Conservation (phyloP, 2,797 vertebrate species). For the Argentina silus region DNA sequence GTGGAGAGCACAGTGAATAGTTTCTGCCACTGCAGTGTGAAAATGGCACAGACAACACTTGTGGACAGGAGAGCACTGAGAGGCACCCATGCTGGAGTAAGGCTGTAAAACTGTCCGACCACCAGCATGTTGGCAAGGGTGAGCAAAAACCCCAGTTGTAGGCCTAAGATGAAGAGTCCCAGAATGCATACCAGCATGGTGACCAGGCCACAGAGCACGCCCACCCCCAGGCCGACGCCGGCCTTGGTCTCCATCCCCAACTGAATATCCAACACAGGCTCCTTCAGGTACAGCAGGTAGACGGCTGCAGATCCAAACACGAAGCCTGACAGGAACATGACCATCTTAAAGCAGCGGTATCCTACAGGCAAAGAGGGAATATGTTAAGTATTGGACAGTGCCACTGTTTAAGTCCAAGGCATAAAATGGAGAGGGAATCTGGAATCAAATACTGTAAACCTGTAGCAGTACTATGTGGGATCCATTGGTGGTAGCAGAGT, state of each 20-base stretch:
- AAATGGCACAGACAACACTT: constrained; percentile 74
- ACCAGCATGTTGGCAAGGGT: constrained; percentile 75
- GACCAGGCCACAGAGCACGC: constrained; percentile 84
- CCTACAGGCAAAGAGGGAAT: constrained; percentile 63
- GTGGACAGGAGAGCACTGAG: constrained; percentile 71
- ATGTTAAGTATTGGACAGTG: background rate
- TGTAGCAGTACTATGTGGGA: background rate
- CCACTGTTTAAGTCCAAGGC: background rate
- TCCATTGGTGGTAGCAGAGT: background rate
- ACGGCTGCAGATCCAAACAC: constrained; percentile 79
- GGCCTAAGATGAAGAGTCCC: constrained; percentile 85
- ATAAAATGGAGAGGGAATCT: background rate
- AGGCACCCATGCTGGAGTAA: constrained; percentile 81
- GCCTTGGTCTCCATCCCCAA: constrained; percentile 83
- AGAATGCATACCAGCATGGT: constrained; percentile 83
- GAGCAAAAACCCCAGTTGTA: constrained; percentile 84
- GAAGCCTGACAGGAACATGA: constrained; percentile 90
- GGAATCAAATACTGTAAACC: too few relatives aligned
- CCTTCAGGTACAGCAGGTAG: constrained; percentile 83
- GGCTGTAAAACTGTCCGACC: constrained; percentile 76
- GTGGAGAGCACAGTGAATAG: constrained; percentile 82
- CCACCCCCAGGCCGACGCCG: constrained; percentile 84
- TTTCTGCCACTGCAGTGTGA: constrained; percentile 85
- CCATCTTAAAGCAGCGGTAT: constrained; percentile 88
- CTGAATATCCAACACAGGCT: constrained; percentile 73